Conservation (phyloP, 2,797 vertebrate species). For the Neosalanx taihuensis region DNA sequence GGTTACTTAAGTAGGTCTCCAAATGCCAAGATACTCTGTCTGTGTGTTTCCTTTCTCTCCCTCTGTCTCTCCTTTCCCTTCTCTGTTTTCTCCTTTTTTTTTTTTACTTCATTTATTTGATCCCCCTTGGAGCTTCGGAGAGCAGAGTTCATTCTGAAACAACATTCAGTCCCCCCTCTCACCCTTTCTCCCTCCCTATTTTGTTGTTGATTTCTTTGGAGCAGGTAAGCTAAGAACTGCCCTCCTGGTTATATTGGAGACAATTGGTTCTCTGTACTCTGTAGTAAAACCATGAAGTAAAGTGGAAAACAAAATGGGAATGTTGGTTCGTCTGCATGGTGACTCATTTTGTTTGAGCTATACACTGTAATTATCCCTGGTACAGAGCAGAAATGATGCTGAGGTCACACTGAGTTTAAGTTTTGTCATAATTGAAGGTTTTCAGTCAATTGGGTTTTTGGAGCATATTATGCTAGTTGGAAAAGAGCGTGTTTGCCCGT, state of each 20-base stretch:
- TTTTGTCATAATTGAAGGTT: constrained; percentile 28
- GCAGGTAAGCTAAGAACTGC: neutral
- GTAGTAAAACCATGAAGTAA: neutral
- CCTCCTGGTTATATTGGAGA: neutral
- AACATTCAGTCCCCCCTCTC: constrained; percentile 36
- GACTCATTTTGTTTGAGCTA: neutral
- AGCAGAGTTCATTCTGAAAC: constrained; percentile 59
- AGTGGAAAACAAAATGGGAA: neutral
- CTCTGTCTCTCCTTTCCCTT: constrained; percentile 45
- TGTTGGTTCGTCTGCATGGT: neutral
- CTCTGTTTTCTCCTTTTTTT: constrained; percentile 21
- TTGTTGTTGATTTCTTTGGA: constrained; percentile 13
- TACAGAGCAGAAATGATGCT: neutral
- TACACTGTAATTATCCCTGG: neutral
- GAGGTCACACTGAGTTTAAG: neutral
- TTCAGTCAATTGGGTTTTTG: neutral
- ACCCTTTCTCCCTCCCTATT: constrained; percentile 51
- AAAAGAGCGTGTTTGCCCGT: constrained; percentile 7
- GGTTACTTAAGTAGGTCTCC: constrained; percentile 69
- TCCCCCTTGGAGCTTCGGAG: constrained; percentile 56
- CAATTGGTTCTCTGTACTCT: neutral
- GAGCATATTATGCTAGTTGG: neutral
- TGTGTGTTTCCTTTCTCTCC: constrained; percentile 16
- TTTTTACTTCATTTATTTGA: constrained; percentile 56
- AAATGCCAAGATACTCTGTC: constrained; percentile 31